Evolutionary conservation across 2,113 vertebrate genomes (phyloP).

Genomic region (Psophia crepitans): DNA sequence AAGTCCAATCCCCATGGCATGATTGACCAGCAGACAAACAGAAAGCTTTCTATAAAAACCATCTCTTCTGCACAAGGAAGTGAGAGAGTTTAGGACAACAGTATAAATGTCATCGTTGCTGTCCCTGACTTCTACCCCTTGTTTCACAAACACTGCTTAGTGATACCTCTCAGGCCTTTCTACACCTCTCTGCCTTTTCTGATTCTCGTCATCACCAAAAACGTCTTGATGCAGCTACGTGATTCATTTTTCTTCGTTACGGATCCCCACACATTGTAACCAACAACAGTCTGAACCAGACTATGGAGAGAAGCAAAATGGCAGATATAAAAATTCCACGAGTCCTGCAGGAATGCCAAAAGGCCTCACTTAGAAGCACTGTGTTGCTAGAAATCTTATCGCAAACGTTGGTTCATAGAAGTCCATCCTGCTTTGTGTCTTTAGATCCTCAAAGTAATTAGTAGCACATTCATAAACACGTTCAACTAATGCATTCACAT

Average conservation of each 20-base stretch:
- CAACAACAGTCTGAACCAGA: background rate
- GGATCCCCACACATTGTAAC: background rate
- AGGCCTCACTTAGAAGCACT: background rate
- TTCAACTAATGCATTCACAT: background rate
- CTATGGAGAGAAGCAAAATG: background rate
- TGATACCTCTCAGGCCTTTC: background rate
- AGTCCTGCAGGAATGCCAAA: background rate
- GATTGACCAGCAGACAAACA: background rate
- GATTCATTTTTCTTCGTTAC: background rate
- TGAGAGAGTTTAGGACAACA: background rate
- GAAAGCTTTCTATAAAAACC: background rate
- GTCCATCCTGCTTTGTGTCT: background rate
- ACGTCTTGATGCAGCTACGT: background rate
- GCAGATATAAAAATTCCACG: background rate
- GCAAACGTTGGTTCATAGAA: background rate
- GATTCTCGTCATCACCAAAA: background rate
- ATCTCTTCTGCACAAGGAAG: background rate
- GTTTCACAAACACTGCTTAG: background rate
- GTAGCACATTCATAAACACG: background rate
- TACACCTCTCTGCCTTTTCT: background rate
- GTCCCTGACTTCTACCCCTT: background rate
- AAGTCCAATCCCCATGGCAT: background rate
- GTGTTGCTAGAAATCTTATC: background rate
- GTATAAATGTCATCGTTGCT: background rate
- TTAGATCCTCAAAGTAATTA: background rate